These are phyloP conservation scores for Schizothorax lantsangensis DNA, from an alignment of 2,797 vertebrate genomes.

Conservation along the genomic window DNA sequence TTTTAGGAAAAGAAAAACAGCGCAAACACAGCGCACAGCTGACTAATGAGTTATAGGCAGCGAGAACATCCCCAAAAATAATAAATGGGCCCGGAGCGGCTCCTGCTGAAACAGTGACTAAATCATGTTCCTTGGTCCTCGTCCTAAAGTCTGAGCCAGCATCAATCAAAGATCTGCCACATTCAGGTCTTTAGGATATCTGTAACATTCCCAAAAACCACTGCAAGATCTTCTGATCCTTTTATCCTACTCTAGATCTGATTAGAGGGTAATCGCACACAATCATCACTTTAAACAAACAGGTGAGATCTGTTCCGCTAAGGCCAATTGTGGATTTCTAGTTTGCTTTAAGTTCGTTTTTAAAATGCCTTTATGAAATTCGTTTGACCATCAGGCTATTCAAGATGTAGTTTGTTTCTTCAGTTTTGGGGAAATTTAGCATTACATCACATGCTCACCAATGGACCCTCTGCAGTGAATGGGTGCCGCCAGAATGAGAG, in stretches of 20 bases:
- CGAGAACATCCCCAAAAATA: slow-evolving; percentile 38
- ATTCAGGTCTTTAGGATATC: slow-evolving; percentile 3
- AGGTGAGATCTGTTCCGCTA: neutral
- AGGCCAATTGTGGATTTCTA: neutral
- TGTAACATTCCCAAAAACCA: slow-evolving; percentile 21
- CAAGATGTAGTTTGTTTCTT: neutral
- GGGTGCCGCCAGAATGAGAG: neutral
- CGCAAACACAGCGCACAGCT: neutral
- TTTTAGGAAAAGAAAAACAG: slow-evolving; percentile 38
- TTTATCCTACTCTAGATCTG: neutral
- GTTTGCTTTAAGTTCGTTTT: neutral
- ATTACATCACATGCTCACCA: neutral
- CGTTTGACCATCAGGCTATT: neutral
- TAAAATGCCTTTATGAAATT: too few species aligned
- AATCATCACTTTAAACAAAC: neutral
- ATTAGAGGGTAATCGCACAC: neutral
- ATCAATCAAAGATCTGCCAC: slow-evolving; percentile 28
- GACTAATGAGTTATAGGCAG: slow-evolving; percentile 31
- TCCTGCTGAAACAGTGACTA: slow-evolving; percentile 17
- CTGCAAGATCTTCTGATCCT: neutral
- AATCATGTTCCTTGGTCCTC: slow-evolving; percentile 6
- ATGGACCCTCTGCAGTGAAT: neutral
- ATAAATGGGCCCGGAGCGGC: slow-evolving; percentile 23
- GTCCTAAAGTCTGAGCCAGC: neutral
- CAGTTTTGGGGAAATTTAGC: neutral